Percentiles rank a stretch among this genome's conserved stretches.
Conservation (phyloP, 2,888 invertebrate species). For the Meliscaeva auricollis region DNA sequence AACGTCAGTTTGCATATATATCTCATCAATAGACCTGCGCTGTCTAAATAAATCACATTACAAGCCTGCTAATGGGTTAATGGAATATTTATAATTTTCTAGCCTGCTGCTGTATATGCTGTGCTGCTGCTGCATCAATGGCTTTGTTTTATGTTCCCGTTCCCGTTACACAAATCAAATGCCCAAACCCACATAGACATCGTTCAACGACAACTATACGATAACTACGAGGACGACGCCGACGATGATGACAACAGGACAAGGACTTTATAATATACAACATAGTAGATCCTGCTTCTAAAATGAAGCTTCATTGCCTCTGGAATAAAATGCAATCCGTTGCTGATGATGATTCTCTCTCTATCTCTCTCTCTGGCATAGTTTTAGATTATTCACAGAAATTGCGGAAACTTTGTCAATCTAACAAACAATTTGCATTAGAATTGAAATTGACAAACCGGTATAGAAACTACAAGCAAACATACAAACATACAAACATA, state of each 20-base stretch:
- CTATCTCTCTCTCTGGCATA: neutral
- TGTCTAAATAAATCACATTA: conserved; percentile 65
- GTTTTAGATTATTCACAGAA: conserved; percentile 47
- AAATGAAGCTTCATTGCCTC: conserved; percentile 26
- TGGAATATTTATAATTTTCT: conserved; percentile 64
- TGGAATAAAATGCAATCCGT: conserved; percentile 32
- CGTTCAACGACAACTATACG: neutral
- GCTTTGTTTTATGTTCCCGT: conserved; percentile 30
- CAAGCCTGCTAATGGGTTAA: conserved; percentile 67
- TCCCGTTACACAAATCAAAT: conserved; percentile 31
- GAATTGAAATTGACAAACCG: conserved; percentile 53
- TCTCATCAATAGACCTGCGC: conserved; percentile 24
- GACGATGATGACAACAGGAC: neutral
- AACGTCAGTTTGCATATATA: conserved; percentile 26
- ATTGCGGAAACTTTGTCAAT: conserved; percentile 61
- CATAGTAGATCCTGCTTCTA: too few species aligned
- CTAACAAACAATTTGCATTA: conserved; percentile 73
- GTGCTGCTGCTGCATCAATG: neutral
- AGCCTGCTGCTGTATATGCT: conserved; percentile 34
- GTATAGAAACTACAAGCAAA: neutral
- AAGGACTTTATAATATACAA: neutral
- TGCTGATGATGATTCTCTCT: conserved; percentile 4
- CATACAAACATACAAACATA: neutral
- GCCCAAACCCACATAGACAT: neutral
- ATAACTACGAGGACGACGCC: neutral